Percentiles rank a stretch among this genome's conserved stretches.
Evolutionary conservation across 2,797 vertebrate genomes (phyloP).

Genomic region (Coilia nasus): DNA sequence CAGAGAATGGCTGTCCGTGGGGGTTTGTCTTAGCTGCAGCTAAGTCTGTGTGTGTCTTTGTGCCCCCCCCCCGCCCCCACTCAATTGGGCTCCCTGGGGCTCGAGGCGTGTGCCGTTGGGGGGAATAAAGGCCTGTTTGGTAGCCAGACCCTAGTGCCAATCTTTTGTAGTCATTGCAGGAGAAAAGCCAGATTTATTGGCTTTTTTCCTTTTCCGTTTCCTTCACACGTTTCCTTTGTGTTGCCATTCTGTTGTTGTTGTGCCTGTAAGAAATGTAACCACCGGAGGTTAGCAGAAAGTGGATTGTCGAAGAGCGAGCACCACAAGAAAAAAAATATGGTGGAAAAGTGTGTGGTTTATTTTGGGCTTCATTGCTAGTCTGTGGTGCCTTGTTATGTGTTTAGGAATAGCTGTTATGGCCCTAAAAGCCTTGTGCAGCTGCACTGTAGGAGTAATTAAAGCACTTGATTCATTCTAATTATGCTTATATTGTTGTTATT

Average conservation of each 20-base stretch:
- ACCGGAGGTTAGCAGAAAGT: not conserved
- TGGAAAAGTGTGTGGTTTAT: not conserved
- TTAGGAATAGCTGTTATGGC: not conserved
- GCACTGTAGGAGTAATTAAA: not conserved
- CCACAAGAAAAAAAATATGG: not conserved
- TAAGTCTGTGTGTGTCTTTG: too few relatives aligned
- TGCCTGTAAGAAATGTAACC: not conserved
- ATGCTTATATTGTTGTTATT: not conserved
- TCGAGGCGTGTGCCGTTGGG: slow-evolving; percentile 59
- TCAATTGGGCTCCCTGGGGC: slow-evolving; percentile 53
- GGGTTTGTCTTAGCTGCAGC: slow-evolving; percentile 62
- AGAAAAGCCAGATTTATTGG: slow-evolving; percentile 50
- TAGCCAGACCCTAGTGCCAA: slow-evolving; percentile 49
- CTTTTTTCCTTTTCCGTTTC: slow-evolving; percentile 17
- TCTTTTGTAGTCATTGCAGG: slow-evolving; percentile 54
- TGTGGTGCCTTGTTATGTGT: not conserved
- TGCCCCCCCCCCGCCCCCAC: slow-evolving; percentile 51
- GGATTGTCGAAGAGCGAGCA: not conserved
- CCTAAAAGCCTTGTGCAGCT: not conserved
- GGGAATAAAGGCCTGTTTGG: slow-evolving; percentile 63
- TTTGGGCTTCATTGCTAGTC: not conserved
- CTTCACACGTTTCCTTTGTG: not conserved
- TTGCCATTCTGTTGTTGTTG: slow-evolving; percentile 9
- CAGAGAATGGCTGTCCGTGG: slow-evolving; percentile 63
- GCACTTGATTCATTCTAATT: not conserved